Evolutionary conservation across 2,888 invertebrate species (phyloP), one percentile per base, ranked within the genome.

Genomic region (Brachyopa scutellaris): DNA sequence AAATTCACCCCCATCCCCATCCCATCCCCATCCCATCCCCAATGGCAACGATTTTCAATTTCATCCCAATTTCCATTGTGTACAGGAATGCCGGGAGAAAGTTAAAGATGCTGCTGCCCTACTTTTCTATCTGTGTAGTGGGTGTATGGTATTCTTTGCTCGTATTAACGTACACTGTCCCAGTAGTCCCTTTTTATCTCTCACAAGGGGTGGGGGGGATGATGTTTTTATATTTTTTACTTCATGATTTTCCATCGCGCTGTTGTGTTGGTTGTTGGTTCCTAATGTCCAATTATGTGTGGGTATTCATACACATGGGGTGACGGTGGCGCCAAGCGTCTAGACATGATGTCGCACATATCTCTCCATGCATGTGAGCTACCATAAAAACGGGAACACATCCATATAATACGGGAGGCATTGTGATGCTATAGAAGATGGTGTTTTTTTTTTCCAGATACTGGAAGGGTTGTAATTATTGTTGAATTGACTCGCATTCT

Each of bases 291-390:
- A 62, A 72, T 62, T 53, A n/a, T n/a, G n/a, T n/a, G 42, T 26
- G 45, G 51, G 51, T 21, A 53, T 47, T 21, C 17, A 9, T 17
- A 69, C 69, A 57, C 80, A 76, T 74, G 69, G 74, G 29, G 76
- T 33, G 73, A 47, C 40, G 21, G 2, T 85, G 87, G 86, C 87
- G 86, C 85, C 87, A 83, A 80, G 69, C 84, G 87, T 87, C 87
- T 87, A 87, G 87, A 86, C 87, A 84, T 77, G 55, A 61, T 85
- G 87, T 83, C 86, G 86, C 85, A 64, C 45, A 19, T 62, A 13
- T 59, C 53, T 79, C 61, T 73, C 67, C 73, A 79, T 73, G 29
- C 45, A 67, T 76, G 42, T 57, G 49, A 36, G 59, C 21, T 55
- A 45, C 45, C 11, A 72, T 78, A 45, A 53, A 61, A 61, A 40